Evolutionary conservation across 2,113 vertebrate genomes (phyloP).

Genomic region (Cryptoleucopteryx plumbea): DNA sequence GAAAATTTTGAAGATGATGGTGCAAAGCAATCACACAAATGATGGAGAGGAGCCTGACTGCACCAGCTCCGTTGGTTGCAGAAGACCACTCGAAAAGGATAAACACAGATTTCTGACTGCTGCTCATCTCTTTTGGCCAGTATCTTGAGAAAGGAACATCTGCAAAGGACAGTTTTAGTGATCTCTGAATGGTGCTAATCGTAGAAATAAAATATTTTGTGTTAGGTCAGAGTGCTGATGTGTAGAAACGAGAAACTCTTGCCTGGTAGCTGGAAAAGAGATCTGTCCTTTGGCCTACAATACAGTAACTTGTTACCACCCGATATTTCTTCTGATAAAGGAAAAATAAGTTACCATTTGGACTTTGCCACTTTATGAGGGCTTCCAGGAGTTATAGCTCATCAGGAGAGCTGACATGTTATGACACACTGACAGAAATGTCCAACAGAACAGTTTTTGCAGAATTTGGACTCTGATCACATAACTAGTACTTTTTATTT

Average conservation of each 20-base stretch:
- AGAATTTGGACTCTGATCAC: slow-evolving; percentile 59
- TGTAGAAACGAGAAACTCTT: background rate
- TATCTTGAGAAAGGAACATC: background rate
- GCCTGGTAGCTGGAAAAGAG: background rate
- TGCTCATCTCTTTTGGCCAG: background rate
- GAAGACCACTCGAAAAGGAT: background rate
- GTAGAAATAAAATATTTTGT: background rate
- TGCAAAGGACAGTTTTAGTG: background rate
- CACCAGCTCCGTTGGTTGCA: fast-evolving
- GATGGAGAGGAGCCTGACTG: background rate
- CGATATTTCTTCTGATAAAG: slow-evolving; percentile 20
- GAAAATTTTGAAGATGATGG: background rate
- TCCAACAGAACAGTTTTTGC: slow-evolving; percentile 35
- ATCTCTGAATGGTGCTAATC: background rate
- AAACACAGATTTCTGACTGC: background rate
- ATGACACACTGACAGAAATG: slow-evolving; percentile 52
- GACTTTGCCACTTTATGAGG: slow-evolving; percentile 53
- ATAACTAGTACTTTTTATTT: background rate
- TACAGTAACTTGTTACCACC: slow-evolving; percentile 27
- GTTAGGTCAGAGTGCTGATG: background rate
- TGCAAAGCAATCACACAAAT: background rate
- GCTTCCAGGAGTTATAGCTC: background rate
- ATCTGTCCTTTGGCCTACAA: background rate
- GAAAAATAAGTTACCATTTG: background rate
- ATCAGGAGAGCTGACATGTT: slow-evolving; percentile 25